phyloP scores from a whole-genome alignment of 2,888 invertebrate genomes.

The Megaustenia siamemsis region DNA sequence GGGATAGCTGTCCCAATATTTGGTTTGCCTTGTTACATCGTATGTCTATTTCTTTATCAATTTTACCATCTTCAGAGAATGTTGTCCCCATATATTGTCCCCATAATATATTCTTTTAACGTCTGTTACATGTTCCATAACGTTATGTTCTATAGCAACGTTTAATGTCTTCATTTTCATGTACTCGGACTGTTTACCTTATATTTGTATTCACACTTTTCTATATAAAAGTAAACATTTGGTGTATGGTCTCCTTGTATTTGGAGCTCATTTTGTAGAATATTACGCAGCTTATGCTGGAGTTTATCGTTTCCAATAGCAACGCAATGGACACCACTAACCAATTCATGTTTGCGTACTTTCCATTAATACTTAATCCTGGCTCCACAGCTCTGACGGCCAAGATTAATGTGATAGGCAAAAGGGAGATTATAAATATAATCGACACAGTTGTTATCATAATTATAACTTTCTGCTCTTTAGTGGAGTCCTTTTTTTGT shows the following conservation, averaged over 20 bases:
- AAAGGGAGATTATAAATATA: too few species aligned
- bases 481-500: too few species aligned
- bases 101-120: neutral
- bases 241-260: neutral
- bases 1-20: too few species aligned
- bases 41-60: too few species aligned
- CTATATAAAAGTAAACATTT: too few species aligned
- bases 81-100: neutral
- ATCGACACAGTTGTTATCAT: too few species aligned
- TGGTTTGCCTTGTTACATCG: too few species aligned
- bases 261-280: neutral
- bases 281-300: neutral
- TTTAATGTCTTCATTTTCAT: neutral
- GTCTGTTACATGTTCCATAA: neutral
- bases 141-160: neutral
- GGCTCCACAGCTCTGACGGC: too few species aligned
- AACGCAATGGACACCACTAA: neutral
- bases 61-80: too few species aligned
- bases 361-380: too few species aligned
- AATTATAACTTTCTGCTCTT: too few species aligned
- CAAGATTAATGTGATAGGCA: too few species aligned
- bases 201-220: neutral
- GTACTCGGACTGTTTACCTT: neutral
- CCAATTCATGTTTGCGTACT: slow-evolving; percentile 13
- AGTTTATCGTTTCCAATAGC: neutral